Evolutionary conservation across 35 echinoderm and acorn worm genomes (phyloP), one percentile per base, ranked within the genome.

Genomic region (Amphiura filiformis): DNA sequence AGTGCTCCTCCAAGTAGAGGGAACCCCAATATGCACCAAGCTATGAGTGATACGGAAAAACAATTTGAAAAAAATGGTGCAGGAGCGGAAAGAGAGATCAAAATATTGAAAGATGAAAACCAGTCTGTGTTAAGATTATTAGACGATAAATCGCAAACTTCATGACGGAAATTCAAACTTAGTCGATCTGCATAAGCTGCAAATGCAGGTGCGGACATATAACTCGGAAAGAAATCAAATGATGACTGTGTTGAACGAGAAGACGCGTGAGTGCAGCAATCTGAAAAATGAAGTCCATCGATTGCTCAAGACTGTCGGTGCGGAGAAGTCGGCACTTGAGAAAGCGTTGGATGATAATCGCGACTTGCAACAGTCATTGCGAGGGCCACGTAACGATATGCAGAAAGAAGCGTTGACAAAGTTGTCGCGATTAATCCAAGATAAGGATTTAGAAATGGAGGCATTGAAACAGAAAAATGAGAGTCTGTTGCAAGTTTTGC

Each of bases 401-500:
- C 93, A 92, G 75, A 99, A 99, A 80, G 93, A 99, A 64, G 96
- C 96, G 3, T 81, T 99, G 37, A 90, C 92, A 28, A 99, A 99
- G 20, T 84, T 99, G 13, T 92, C 96, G 13, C 82, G 93, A 42
- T 77, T 94, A 35, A 94, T 99, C 26, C 96, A 99, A 31, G 96
- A 99, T 26, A 99, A 99, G 40, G 96, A 99, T 85, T 76, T 99
- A 28, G 96, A 99, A 84, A 94, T 99, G 38, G 93, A 93, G 76
- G 92, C 96, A 4, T 65, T 94, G 84, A 94, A 92, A 39, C 93
- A 91, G 81, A 99, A 99, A 82, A 93, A 90, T 64, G 90, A 94
- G 0, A 92, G 93, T 32, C 81, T 94, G 49, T 56, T 99, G n/a
- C 83, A 90, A 39, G 96, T 94, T 3, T 70, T 99, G 39, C 96